Evolutionary conservation across 2,113 vertebrate species (phyloP).

Genomic region (Siniperca chuatsi): DNA sequence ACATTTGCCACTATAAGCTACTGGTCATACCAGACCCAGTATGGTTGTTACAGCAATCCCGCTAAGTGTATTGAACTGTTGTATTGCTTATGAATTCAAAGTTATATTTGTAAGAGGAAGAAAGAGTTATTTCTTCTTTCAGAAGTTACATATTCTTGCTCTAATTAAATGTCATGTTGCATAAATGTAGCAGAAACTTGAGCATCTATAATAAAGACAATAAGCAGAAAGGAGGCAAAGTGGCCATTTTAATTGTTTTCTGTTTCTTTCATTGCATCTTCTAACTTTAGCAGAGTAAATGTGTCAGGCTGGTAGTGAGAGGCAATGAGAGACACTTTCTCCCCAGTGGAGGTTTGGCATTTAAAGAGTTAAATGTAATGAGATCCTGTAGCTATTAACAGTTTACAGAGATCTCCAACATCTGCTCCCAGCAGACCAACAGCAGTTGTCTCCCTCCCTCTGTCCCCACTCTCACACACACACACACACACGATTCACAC

Average conservation of each 20-base stretch:
- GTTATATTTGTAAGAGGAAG: no score
- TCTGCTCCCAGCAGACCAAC: conserved; percentile 81
- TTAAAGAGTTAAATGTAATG: conserved; percentile 81
- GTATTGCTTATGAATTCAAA: no score
- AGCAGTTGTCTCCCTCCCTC: conserved; percentile 76
- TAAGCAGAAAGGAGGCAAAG: not conserved
- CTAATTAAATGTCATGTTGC: not conserved
- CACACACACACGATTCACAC: conserved; percentile 38
- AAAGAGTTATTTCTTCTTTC: not conserved
- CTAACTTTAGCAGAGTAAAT: not conserved
- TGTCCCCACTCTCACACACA: conserved; percentile 48
- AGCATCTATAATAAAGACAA: not conserved
- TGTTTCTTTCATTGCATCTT: not conserved
- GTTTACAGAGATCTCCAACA: conserved; percentile 82
- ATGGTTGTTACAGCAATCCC: no score
- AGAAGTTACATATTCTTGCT: no score
- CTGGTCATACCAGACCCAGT: no score
- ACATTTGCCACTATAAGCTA: not conserved
- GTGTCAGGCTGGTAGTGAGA: not conserved
- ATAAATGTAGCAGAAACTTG: not conserved
- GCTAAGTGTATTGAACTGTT: no score
- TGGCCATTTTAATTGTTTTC: not conserved
- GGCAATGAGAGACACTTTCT: conserved; percentile 3
- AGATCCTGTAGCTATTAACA: conserved; percentile 83
- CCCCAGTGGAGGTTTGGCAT: conserved; percentile 44